Evolutionary conservation across 2,888 invertebrate species (phyloP).

Genomic region (Aradus depressus): DNA sequence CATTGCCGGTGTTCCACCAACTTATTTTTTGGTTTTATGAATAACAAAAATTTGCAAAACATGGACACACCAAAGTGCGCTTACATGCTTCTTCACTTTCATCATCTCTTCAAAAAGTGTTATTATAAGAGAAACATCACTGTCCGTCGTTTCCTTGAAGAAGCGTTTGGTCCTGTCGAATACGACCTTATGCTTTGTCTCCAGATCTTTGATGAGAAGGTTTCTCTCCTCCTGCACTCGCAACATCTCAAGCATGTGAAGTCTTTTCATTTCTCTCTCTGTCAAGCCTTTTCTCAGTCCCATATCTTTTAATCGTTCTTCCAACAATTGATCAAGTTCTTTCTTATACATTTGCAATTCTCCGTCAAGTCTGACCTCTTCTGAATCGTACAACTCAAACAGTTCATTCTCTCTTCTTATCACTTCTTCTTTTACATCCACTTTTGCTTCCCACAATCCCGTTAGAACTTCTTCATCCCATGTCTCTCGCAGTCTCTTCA

Average conservation of each 20-base stretch:
- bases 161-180: neutral
- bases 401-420: neutral
- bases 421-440: neutral
- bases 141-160: neutral
- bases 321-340: no score
- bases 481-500: neutral
- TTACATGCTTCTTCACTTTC: neutral
- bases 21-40: no score
- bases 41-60: no score
- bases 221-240: conserved; percentile 5
- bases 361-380: no score
- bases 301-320: no score
- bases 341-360: no score
- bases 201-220: conserved; percentile 4
- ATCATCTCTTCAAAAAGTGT: neutral
- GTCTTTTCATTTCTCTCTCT: no score
- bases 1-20: no score
- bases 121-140: neutral
- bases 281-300: no score
- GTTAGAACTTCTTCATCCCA: conserved; percentile 1
- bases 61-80: no score
- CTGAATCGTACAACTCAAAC: neutral
- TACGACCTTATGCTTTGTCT: neutral
- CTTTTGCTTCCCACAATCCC: conserved; percentile 5
- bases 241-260: no score